Evolutionary conservation across 2,113 vertebrate genomes (phyloP).

Genomic region (Pteropus alecto): DNA sequence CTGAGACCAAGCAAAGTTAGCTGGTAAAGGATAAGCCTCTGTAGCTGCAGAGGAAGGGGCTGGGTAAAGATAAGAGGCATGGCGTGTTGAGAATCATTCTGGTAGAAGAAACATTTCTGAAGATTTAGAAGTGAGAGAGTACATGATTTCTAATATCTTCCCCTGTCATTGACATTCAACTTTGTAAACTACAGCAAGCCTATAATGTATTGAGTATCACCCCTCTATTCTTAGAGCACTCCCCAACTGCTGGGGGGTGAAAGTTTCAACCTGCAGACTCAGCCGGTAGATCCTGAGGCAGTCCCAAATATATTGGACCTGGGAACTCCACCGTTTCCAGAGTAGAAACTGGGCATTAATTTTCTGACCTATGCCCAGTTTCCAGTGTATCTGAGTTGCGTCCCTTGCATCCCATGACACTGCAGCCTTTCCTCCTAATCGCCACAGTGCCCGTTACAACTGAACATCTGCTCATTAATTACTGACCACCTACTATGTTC

Average conservation of each 20-base stretch:
- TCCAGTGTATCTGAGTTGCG: neutral
- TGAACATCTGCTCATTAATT: neutral
- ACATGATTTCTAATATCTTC: neutral
- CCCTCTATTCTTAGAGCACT: neutral
- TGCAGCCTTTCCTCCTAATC: neutral
- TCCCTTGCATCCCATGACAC: fast-evolving
- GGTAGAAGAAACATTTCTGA: neutral
- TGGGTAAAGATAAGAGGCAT: neutral
- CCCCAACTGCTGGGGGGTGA: neutral
- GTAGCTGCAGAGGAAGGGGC: neutral
- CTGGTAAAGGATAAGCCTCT: neutral
- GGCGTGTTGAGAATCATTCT: neutral
- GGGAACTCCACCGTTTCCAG: neutral
- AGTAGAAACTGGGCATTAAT: neutral
- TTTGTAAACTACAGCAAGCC: neutral
- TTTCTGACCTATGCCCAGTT: neutral
- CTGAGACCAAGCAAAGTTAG: neutral
- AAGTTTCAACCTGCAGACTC: neutral
- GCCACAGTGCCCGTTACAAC: neutral
- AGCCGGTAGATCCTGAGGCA: neutral
- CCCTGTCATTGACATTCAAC: neutral
- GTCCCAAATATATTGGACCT: neutral
- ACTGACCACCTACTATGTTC: neutral
- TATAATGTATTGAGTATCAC: no score
- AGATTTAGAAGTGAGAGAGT: neutral